Conservation (phyloP, 1,140 invertebrate species). For the Procambarus clarkii region DNA sequence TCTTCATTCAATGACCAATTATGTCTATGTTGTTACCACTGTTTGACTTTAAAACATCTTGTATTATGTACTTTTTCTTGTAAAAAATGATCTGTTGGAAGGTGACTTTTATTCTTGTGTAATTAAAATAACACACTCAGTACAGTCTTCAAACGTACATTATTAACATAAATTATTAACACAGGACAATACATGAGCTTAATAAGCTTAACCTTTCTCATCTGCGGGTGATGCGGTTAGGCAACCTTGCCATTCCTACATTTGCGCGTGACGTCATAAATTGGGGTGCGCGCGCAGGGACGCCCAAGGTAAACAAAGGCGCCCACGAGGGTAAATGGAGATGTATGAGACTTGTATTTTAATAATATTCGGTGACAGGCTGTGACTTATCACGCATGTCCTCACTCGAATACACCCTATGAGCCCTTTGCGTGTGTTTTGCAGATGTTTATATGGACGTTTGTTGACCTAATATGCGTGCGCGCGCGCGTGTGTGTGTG, state of each 20-base stretch:
- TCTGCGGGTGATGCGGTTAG: background rate
- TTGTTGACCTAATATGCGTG: too few species aligned
- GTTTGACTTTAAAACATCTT: too few species aligned
- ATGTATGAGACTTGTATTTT: constrained; percentile 35
- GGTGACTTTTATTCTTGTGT: too few species aligned
- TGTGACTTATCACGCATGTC: background rate
- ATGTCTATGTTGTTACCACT: too few species aligned
- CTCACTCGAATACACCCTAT: background rate
- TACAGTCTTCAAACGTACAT: too few species aligned
- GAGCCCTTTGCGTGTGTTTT: too few species aligned
- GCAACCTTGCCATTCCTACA: background rate
- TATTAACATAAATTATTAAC: background rate
- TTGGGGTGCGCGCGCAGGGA: constrained; percentile 34
- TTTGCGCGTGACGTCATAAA: constrained; percentile 38
- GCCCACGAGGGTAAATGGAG: constrained; percentile 37
- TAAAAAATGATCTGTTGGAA: too few species aligned
- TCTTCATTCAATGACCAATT: too few species aligned
- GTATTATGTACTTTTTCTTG: too few species aligned
- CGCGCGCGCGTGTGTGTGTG: too few species aligned
- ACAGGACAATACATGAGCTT: background rate
- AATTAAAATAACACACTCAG: too few species aligned
- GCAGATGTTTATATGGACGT: too few species aligned
- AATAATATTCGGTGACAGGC: constrained; percentile 26
- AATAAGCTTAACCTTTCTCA: background rate
- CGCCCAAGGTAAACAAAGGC: constrained; percentile 39